Evolutionary conservation across 2,888 invertebrate species (phyloP), one percentile per base, ranked within the genome.

Genomic region (Calameuta idolon): DNA sequence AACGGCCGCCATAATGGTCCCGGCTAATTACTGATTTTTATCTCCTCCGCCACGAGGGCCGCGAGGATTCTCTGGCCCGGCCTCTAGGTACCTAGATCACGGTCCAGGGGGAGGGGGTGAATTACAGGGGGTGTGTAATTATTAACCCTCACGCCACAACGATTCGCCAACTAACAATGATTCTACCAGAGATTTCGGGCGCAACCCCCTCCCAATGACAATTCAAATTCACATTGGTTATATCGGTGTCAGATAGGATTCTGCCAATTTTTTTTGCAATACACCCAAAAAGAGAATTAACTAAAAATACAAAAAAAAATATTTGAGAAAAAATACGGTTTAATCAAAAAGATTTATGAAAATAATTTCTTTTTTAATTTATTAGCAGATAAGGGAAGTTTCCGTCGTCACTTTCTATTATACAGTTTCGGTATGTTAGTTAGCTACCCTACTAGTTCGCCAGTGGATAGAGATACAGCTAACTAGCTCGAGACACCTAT

Each of bases 1-100:
- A 90, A 89, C 89, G 87, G 86, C 87, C 88, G 87, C 89, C 90
- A 89, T 90, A 90, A 91, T 90, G 90, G 90, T 89, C 89, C 88
- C 84, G 89, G 90, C 90, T 91, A 91, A 91, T 91, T 91, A 90
- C 91, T 90, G 91, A 91, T 91, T 91, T 91, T 91, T 91, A 91
- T 91, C 91, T 89, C 81, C 83, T 78, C 82, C 83, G 37, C 85
- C 86, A 83, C 76, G 81, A 81, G 83, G 81, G 80, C 85, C 84
- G 80, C 83, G 81, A 85, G 85, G 83, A 82, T 81, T 69, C 76
- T 74, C 75, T 78, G 31, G 33, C 75, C 71, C 80, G 37, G 74
- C 35, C 77, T 77, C 76, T 77, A 77, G 79, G 76, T 78, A 73
- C 74, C 34, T 81, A 78, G 80, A 76, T 76, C 74, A 79, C 75